Percentiles rank a stretch among this genome's conserved stretches.
These are phyloP conservation scores for Eupithecia subfuscata DNA, from an alignment of 2,888 invertebrate species.

Conservation along the genomic window DNA sequence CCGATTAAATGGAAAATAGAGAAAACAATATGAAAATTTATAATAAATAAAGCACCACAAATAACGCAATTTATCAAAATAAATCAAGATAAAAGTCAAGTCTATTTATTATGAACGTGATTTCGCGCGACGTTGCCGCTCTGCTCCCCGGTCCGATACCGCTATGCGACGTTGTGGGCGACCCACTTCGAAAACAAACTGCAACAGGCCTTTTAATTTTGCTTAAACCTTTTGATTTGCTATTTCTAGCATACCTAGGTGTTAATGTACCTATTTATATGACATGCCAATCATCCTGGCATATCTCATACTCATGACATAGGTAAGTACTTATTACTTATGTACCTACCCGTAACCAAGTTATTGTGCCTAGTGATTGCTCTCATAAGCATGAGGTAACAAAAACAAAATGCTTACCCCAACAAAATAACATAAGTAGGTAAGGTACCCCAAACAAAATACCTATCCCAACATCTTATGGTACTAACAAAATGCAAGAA, in stretches of 20 bases:
- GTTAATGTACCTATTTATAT: neutral
- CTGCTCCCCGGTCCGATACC: constrained; percentile 56
- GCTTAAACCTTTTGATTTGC: constrained; percentile 56
- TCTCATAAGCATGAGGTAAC: too few species aligned
- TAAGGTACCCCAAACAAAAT: too few species aligned
- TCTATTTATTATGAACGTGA: constrained; percentile 27
- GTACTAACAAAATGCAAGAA: too few species aligned
- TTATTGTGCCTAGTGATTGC: too few species aligned
- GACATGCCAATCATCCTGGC: neutral
- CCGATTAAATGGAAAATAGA: neutral
- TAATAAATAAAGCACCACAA: constrained; percentile 13
- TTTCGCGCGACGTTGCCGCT: constrained; percentile 38
- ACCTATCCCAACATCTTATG: too few species aligned
- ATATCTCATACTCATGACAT: too few species aligned
- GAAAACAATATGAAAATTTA: constrained; percentile 1
- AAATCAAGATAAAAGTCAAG: constrained; percentile 24
- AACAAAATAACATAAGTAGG: too few species aligned
- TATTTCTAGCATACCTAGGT: constrained; percentile 8
- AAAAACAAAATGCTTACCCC: too few species aligned
- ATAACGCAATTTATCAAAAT: constrained; percentile 23
- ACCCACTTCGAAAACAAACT: constrained; percentile 68
- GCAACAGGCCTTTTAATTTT: constrained; percentile 60
- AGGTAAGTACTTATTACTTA: too few species aligned
- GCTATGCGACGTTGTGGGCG: constrained; percentile 73
- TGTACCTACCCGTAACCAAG: too few species aligned